Conservation (phyloP, 2,888 invertebrate genomes). For the Octonoba sinensis region DNA sequence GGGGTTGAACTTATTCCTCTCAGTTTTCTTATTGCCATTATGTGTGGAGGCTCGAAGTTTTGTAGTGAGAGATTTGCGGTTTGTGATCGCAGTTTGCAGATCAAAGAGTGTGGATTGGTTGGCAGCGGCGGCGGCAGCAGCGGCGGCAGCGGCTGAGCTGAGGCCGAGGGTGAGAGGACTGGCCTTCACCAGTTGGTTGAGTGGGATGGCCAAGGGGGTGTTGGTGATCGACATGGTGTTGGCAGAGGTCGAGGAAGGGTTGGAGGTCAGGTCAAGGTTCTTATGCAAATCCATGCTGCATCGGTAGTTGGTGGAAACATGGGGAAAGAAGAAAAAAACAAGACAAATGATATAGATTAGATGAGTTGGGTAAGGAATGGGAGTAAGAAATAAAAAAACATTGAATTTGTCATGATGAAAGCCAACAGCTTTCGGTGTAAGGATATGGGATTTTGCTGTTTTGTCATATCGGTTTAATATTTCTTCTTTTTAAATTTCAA, state of each 20-base stretch:
- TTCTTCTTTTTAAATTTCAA: neutral
- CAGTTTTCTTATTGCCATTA: slow-evolving; percentile 60
- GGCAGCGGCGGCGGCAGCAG: slow-evolving; percentile 52
- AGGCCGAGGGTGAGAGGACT: slow-evolving; percentile 62
- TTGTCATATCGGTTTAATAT: neutral
- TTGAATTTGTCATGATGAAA: slow-evolving; percentile 25
- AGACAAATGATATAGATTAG: slow-evolving; percentile 65
- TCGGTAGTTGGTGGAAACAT: slow-evolving; percentile 57
- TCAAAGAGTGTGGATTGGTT: slow-evolving; percentile 58
- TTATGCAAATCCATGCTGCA: slow-evolving; percentile 97
- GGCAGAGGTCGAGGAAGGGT: slow-evolving; percentile 65
- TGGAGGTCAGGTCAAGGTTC: slow-evolving; percentile 70
- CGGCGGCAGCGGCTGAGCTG: slow-evolving; percentile 55
- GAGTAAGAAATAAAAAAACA: slow-evolving; percentile 50
- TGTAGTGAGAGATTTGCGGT: slow-evolving; percentile 58
- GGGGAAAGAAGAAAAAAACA: slow-evolving; percentile 62
- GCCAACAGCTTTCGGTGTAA: slow-evolving; percentile 50
- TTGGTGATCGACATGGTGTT: slow-evolving; percentile 63
- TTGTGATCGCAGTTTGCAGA: slow-evolving; percentile 48
- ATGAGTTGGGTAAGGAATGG: slow-evolving; percentile 63
- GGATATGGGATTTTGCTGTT: neutral
- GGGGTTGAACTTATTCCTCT: slow-evolving; percentile 56
- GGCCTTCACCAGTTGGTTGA: slow-evolving; percentile 64
- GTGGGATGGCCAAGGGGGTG: slow-evolving; percentile 64
- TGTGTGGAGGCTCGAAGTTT: slow-evolving; percentile 55